Evolutionary conservation across 2,113 vertebrate species (phyloP).

Genomic region (Mustela nigripes): DNA sequence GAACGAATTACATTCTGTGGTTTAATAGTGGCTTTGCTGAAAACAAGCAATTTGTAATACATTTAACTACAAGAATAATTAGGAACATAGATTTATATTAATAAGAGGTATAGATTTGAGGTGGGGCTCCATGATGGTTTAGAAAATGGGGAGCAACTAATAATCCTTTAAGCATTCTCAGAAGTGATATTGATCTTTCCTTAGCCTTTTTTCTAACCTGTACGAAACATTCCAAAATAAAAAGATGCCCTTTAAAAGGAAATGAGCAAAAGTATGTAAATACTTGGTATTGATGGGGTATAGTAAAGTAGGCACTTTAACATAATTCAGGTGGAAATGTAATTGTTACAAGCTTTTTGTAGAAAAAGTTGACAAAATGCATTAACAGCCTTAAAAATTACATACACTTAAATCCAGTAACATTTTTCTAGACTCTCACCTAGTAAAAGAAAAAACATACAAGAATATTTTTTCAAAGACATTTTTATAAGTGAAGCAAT

Average conservation of each 20-base stretch:
- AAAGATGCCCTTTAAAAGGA: neutral
- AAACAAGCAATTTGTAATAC: slow-evolving; percentile 56
- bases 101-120: slow-evolving; percentile 4
- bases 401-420: neutral
- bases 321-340: neutral
- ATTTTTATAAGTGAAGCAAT: slow-evolving; percentile 13
- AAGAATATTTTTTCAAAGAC: neutral
- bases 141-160: neutral
- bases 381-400: neutral
- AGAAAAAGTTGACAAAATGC: neutral
- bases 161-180: neutral
- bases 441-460: neutral
- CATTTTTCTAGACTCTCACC: neutral
- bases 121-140: neutral
- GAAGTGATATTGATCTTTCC: neutral
- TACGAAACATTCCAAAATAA: neutral
- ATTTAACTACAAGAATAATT: slow-evolving; percentile 59
- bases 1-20: slow-evolving; percentile 35
- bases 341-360: neutral
- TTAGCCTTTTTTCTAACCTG: neutral
- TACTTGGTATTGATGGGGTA: neutral
- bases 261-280: neutral
- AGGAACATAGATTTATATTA: slow-evolving; percentile 52
- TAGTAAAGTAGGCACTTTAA: neutral
- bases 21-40: slow-evolving; percentile 55